Evolutionary conservation across 2,113 vertebrate genomes (phyloP), one percentile per base, ranked within the genome.

Genomic region (Osmerus mordax): DNA sequence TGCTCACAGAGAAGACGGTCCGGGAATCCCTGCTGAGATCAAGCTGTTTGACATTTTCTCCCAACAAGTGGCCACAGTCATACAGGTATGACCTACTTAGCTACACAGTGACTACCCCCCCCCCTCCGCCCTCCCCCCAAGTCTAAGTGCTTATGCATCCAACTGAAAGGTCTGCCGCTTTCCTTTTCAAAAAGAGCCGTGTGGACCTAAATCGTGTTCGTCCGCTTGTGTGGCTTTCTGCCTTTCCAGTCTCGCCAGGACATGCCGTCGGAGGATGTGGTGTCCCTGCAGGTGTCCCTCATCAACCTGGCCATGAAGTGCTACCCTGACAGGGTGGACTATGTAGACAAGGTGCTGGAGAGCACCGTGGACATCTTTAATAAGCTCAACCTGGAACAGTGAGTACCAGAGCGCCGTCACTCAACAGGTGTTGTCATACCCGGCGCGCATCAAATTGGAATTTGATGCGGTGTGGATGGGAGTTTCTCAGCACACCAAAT

Each of bases 31-130:
- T 67, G 90, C 96, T 54, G 97, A 99, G 81, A 99, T 99, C 84
- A 99, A 99, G 83, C 91, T 99, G 4, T 99, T 99, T 84, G 97
- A 99, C 85, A 99, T 99, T 84, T 99, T 99, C 90, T 99, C 97
- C 68, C 97, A 99, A 81, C 97, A 99, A 84, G 97, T 98, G 83
- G 97, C 97, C 74, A 98, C 97, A 25, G 97, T 99, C 74, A 99
- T 99, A 84, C 96, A 99, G 90, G 97, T 98, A 36, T 19, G 32
- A 4, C 18, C 55, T 23, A 6, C 8, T 12, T 47, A 3, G 36
- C 23, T 23, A 23, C 16, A 11, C 18, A 14, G 29, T 25, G 23
- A 1, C 8, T n/a, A 16, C 1, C 18, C 1, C 5, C 15, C n/a
- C 54, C n/a, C 54, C 16, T 0, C 36, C 7, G 12, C 53, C 3